Conservation (phyloP, 2,113 vertebrate genomes). For the Lamprologus lemairii region DNA sequence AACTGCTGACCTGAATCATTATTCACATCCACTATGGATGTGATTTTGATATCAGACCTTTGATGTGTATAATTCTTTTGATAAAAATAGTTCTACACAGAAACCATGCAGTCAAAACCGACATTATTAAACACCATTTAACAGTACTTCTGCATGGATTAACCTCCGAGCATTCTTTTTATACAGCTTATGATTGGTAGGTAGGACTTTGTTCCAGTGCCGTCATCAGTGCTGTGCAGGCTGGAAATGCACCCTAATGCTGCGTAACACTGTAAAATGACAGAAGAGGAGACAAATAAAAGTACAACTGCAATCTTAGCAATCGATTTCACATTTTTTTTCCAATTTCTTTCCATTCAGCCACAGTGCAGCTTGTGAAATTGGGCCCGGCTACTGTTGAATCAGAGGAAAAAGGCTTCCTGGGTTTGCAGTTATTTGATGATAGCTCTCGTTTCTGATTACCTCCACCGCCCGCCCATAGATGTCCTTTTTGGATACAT, state of each 20-base stretch:
- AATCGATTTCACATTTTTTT: constrained; percentile 83
- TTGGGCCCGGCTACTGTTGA: constrained; percentile 75
- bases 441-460: constrained; percentile 72
- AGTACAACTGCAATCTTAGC: constrained; percentile 78
- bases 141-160: not conserved
- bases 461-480: constrained; percentile 17
- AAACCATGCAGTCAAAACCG: not conserved
- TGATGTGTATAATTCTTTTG: not conserved
- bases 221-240: constrained; percentile 65
- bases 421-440: constrained; percentile 57
- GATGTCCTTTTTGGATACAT: constrained; percentile 53
- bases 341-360: constrained; percentile 78
- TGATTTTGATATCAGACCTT: not conserved
- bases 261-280: constrained; percentile 67
- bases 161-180: not conserved
- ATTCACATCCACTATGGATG: not conserved
- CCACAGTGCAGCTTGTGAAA: constrained; percentile 78
- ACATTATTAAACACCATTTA: not conserved
- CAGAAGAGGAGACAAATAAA: constrained; percentile 78
- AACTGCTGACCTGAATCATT: not conserved
- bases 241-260: constrained; percentile 65
- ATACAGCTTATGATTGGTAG: not conserved
- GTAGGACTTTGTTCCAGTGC: constrained; percentile 1
- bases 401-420: constrained; percentile 71
- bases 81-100: not conserved